Evolutionary conservation across 2,888 invertebrate genomes (phyloP), one percentile per base, ranked within the genome.

Genomic region (Aquatica leii): DNA sequence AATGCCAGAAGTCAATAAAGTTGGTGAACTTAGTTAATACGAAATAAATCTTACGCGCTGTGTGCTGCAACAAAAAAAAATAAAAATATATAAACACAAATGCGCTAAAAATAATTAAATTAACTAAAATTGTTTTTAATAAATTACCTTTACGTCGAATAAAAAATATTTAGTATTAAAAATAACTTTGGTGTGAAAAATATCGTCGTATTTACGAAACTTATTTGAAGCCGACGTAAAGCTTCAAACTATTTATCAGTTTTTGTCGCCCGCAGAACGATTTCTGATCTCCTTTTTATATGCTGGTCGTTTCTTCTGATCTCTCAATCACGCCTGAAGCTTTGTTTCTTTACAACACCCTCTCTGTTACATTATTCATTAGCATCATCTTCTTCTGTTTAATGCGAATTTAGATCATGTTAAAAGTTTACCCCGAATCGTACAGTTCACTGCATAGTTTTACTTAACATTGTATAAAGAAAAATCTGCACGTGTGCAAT

Each of bases 231-330:
- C 76, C 73, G 73, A 72, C 74, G 77, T 78, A 80, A 80, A 81
- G 79, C 80, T 78, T 72, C 69, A 65, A 76, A 78, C 80, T 81
- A 81, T 81, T 81, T 81, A 80, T 81, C 80, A 81, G 80, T 80
- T 81, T 80, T 81, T 80, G 80, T 81, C 80, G 78, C 78, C 76
- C 73, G 73, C 75, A 80, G 80, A 81, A 80, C 81, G 81, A 81
- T 81, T 81, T 79, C 80, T 81, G 81, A 81, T 81, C 81, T 81
- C 81, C 80, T 80, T 81, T 82, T 81, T 81, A 80, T 81, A 81
- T 82, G 81, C 81, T 75, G 77, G 73, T 76, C 81, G 80, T 78
- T 77, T 77, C 80, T 75, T 77, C 75, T 80, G 80, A 81, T 81
- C 81, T 81, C 81, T 81, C 81, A 81, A 81, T 81, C 81, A 81